phyloP scores from a whole-genome alignment of 2,797 vertebrate genomes.

The Zalophus californianus region DNA sequence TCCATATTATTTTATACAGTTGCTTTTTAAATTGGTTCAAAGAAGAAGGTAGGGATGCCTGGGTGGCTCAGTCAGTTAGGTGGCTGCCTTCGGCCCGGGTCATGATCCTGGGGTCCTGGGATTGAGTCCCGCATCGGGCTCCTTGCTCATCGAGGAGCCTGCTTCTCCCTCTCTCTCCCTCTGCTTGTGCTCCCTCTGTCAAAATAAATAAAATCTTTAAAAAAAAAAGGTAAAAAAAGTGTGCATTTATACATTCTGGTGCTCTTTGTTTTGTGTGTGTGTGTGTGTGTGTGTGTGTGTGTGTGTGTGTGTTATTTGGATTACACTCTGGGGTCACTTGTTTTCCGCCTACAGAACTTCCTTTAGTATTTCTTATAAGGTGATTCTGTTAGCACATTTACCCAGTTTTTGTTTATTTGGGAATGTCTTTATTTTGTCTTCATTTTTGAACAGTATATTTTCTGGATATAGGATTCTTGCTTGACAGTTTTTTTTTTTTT shows the following conservation, averaged over 20 bases:
- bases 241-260: neutral
- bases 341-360: neutral
- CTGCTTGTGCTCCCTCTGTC: too few relatives aligned
- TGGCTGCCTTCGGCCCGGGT: too few relatives aligned
- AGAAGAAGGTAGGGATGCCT: neutral
- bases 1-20: slow-evolving; percentile 39
- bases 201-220: too few relatives aligned
- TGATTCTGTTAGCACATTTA: neutral
- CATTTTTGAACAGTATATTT: neutral
- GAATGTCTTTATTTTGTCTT: neutral
- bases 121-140: too few relatives aligned
- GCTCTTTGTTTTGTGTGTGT: neutral
- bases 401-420: neutral
- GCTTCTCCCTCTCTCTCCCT: too few relatives aligned
- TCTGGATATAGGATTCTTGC: neutral
- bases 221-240: neutral
- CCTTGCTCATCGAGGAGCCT: too few relatives aligned
- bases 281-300: neutral
- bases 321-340: neutral
- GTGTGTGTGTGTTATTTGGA: neutral
- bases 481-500: neutral
- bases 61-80: too few relatives aligned
- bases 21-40: slow-evolving; percentile 32
- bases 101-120: too few relatives aligned
- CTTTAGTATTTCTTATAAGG: neutral